Conservation (phyloP, 2,113 vertebrate species). For the Sylvietta virens region DNA sequence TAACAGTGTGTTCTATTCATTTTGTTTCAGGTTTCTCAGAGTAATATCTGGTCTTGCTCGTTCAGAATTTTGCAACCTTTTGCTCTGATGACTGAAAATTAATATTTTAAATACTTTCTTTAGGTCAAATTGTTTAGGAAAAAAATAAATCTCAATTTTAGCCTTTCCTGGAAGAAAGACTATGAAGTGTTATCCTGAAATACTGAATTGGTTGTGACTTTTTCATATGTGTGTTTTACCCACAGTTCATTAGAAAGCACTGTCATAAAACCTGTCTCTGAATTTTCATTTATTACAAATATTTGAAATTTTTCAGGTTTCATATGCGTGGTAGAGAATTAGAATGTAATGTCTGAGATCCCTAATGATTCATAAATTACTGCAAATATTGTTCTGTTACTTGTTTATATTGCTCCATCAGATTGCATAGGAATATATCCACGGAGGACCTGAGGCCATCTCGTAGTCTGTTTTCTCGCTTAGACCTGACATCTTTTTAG, state of each 20-base stretch:
- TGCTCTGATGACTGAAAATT: background rate
- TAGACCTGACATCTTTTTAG: background rate
- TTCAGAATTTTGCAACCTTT: background rate
- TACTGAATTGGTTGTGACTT: background rate
- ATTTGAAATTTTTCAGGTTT: background rate
- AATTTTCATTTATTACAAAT: background rate
- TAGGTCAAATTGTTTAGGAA: background rate
- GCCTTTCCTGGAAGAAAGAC: background rate
- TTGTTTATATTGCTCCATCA: background rate
- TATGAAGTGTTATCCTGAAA: background rate
- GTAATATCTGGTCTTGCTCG: background rate
- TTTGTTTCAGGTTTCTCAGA: background rate
- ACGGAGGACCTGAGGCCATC: background rate
- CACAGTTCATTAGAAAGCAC: background rate
- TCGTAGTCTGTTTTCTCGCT: background rate
- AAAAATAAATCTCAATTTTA: background rate
- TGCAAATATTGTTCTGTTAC: background rate
- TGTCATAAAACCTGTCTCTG: background rate
- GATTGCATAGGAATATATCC: background rate
- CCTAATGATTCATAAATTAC: background rate
- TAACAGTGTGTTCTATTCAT: background rate
- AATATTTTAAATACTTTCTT: background rate
- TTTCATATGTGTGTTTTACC: background rate
- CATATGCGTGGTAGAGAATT: rapidly evolving
- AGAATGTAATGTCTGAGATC: background rate